Conservation (phyloP, 2,113 vertebrate species). For the Forbesichthys agassizii region DNA sequence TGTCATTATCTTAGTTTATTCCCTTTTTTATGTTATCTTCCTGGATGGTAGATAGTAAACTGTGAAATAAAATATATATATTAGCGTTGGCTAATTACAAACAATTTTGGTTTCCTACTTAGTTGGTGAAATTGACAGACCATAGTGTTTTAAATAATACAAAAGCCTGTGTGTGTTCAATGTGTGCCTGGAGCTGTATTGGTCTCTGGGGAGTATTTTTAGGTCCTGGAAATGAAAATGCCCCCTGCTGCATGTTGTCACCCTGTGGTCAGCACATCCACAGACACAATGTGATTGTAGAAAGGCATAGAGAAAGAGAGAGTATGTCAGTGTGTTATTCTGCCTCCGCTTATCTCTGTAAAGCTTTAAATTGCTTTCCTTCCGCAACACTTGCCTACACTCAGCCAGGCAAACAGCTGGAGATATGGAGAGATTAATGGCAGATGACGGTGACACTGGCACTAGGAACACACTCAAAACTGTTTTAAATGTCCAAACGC, state of each 20-base stretch:
- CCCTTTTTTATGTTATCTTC: background rate
- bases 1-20: constrained; percentile 3
- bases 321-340: too few species aligned
- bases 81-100: background rate
- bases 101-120: constrained; percentile 1
- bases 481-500: background rate
- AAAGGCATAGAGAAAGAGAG: too few species aligned
- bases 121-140: constrained; percentile 11
- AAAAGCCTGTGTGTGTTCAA: constrained; percentile 19
- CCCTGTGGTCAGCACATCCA: constrained; percentile 5
- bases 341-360: too few species aligned
- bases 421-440: constrained; percentile 37
- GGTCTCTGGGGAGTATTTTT: constrained; percentile 2
- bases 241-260: constrained; percentile 7
- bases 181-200: constrained; percentile 6
- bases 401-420: constrained; percentile 7
- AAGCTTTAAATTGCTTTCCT: too few species aligned
- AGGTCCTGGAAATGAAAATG: constrained; percentile 18
- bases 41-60: background rate
- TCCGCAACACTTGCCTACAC: background rate
- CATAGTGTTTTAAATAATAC: constrained; percentile 4
- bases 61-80: background rate
- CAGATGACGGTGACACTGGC: constrained; percentile 8
- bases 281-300: background rate
- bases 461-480: constrained; percentile 1